These are phyloP conservation scores for Trachymyrmex cornetzi DNA, from an alignment of 1,140 invertebrate species.

Conservation along the genomic window DNA sequence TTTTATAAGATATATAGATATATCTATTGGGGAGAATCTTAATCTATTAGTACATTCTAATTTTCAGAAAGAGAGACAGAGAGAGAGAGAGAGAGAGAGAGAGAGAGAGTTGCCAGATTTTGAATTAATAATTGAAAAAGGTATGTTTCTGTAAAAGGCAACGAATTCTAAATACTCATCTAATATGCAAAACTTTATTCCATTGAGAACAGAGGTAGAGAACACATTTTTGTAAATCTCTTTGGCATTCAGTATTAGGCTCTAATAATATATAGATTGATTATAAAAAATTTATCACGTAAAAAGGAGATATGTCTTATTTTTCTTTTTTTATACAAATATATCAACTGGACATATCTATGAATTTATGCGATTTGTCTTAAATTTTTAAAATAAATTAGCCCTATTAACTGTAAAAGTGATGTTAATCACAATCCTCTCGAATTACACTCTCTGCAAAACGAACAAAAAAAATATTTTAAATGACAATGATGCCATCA, in stretches of 20 bases:
- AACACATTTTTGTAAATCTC: constrained; percentile 55
- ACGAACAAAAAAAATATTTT: constrained; percentile 55
- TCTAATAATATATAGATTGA: constrained; percentile 78
- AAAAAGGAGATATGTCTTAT: constrained; percentile 15
- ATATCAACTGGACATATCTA: background rate
- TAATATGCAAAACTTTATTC: constrained; percentile 77
- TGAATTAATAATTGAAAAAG: constrained; percentile 83
- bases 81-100: too few relatives aligned
- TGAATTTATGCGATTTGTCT: constrained; percentile 24
- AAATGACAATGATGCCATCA: constrained; percentile 62
- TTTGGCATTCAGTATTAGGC: constrained; percentile 78
- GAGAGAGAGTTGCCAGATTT: constrained; percentile 79
- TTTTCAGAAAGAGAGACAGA: constrained; percentile 32
- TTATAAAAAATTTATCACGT: constrained; percentile 10
- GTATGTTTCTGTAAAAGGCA: constrained; percentile 75
- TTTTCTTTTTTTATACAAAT: background rate
- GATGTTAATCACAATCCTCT: constrained; percentile 86
- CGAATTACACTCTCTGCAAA: constrained; percentile 80
- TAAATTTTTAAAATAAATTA: constrained; percentile 86
- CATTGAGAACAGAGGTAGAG: constrained; percentile 74
- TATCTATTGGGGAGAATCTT: constrained; percentile 68
- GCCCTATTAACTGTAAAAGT: constrained; percentile 89
- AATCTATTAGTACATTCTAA: constrained; percentile 22
- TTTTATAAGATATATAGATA: constrained; percentile 88
- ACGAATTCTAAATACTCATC: constrained; percentile 81